Evolutionary conservation across 37 sponge, comb jelly and placozoan species (phyloP).

Genomic region (Tethya wilhelma): DNA sequence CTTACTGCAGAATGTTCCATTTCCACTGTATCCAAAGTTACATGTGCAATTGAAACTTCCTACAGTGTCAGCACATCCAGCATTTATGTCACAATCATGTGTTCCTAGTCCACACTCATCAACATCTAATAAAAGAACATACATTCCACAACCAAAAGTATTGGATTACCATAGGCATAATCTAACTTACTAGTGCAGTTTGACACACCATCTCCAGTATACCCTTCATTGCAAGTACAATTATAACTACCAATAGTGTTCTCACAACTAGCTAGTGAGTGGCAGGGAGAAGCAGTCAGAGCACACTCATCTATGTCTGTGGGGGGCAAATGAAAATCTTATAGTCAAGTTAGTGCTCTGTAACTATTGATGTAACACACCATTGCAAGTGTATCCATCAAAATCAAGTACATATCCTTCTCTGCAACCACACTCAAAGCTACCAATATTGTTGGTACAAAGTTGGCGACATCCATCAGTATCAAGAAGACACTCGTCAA

Average conservation of each 20-base stretch:
- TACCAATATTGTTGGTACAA: constrained; percentile 29
- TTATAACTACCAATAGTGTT: constrained; percentile 55
- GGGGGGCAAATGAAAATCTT: no score
- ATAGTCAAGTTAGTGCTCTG: background rate
- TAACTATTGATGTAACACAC: background rate
- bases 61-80: background rate
- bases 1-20: background rate
- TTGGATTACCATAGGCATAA: background rate
- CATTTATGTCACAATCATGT: background rate
- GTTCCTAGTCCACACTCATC: constrained; percentile 1
- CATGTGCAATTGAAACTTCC: background rate
- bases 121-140: background rate
- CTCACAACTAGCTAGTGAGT: constrained; percentile 18
- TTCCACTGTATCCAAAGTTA: constrained; percentile 1
- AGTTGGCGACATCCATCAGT: background rate
- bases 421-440: constrained; percentile 6
- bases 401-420: constrained; percentile 10
- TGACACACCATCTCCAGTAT: constrained; percentile 12
- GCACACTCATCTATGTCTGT: constrained; percentile 48
- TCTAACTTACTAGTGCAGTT: constrained; percentile 31
- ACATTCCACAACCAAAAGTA: no score
- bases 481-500: constrained; percentile 2
- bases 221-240: constrained; percentile 56
- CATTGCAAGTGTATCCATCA: constrained; percentile 6
- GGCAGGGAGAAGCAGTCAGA: background rate